Evolutionary conservation across 2,113 vertebrate species (phyloP).

Genomic region (Calypte anna): DNA sequence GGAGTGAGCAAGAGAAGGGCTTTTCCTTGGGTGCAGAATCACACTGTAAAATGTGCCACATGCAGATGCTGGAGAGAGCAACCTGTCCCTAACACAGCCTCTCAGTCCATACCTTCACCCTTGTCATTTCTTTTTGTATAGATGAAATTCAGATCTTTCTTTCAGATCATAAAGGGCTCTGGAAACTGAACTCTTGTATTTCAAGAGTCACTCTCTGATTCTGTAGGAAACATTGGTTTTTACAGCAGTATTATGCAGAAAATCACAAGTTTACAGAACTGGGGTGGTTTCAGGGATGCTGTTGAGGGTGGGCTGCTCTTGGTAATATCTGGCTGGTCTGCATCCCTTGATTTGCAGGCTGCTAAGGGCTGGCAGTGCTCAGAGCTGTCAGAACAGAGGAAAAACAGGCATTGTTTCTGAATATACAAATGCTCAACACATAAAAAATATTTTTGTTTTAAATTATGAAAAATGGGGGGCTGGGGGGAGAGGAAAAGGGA

Average conservation of each 20-base stretch:
- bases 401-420: background rate
- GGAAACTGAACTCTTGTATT: background rate
- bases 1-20: background rate
- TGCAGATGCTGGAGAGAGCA: background rate
- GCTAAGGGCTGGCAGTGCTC: background rate
- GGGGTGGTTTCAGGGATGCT: background rate
- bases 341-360: background rate
- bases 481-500: background rate
- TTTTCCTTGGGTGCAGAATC: background rate
- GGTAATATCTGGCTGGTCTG: background rate
- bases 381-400: background rate
- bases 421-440: background rate
- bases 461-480: background rate
- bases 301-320: background rate
- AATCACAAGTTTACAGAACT: background rate
- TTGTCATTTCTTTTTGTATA: background rate
- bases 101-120: accelerated
- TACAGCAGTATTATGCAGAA: background rate
- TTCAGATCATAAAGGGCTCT: background rate
- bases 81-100: background rate
- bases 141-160: background rate
- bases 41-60: background rate
- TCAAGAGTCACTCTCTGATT: background rate
- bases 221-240: background rate
- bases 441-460: background rate